A percentile compares a stretch with the other conserved stretches of the same genome.
phyloP scores from a whole-genome alignment of 2,113 vertebrate genomes.

The Mobula birostris region DNA sequence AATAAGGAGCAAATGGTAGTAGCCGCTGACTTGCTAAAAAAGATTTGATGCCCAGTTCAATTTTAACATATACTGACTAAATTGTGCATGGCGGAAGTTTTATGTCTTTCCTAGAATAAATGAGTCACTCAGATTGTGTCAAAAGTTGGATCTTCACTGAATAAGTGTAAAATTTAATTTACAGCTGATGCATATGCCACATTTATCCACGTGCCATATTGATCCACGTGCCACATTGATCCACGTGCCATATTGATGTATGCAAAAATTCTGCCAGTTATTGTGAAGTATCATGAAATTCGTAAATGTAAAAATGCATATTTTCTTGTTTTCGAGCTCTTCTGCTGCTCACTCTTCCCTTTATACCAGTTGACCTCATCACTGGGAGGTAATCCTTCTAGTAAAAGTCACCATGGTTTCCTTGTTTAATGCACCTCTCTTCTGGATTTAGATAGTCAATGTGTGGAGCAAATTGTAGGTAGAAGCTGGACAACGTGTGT shows the following conservation, averaged over 20 bases:
- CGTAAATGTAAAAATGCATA: background rate
- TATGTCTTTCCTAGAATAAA: background rate
- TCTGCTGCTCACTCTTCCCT: background rate
- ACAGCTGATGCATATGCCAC: background rate
- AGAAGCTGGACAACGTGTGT: background rate
- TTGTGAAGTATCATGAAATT: background rate
- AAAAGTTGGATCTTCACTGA: background rate
- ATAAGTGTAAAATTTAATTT: background rate
- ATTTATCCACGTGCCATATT: background rate
- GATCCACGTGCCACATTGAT: too few species aligned
- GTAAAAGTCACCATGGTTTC: background rate
- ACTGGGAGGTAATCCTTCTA: background rate
- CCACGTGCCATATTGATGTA: background rate
- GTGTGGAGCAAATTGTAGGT: background rate
- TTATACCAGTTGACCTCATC: background rate
- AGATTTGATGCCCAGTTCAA: background rate
- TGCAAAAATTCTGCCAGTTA: background rate
- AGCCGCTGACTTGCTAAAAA: background rate
- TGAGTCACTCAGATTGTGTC: background rate
- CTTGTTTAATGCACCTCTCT: background rate
- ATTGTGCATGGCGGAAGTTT: too few species aligned
- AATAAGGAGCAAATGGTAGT: background rate
- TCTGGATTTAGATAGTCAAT: background rate
- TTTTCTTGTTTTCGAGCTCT: background rate
- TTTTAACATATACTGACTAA: background rate